Evolutionary conservation across 2,888 invertebrate genomes (phyloP), one percentile per base, ranked within the genome.

Genomic region (Ophraella communa): DNA sequence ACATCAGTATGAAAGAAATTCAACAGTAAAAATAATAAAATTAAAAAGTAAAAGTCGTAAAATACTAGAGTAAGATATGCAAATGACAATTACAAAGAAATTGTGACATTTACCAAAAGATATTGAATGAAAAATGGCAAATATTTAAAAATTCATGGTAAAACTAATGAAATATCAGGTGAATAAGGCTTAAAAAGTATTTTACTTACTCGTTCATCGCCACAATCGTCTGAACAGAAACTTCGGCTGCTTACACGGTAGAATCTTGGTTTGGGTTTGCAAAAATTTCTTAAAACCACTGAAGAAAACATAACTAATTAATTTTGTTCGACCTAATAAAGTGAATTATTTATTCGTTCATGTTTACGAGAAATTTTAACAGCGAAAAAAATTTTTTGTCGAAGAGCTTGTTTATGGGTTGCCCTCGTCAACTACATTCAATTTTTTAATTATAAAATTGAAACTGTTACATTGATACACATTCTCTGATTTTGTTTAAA

Each of bases 311-410:
- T 71, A 10, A 30, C 30, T 30, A 30, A 51, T 51, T 64, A 57
- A 55, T 59, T 55, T 64, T 53, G 33, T 64, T 62, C 52, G 65
- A 61, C 65, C 66, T 62, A 11, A 45, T 7, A 8, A 21, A 45
- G 11, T 45, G 20, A 21, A 20, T 21, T 20, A 14, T n/a, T n/a
- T n/a, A 39, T 39, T 39, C 21, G 30, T 21, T 51, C 67, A 74
- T 72, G 72, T 65, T 68, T 64, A 64, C 64, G 53, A 52, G 63
- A 73, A 68, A 75, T 74, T 76, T 77, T 77, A 64, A 72, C n/a
- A n/a, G n/a, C n/a, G 67, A 66, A 65, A 67, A 53, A 63, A 66
- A 66, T 62, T 70, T 65, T 49, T 55, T 64, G 65, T 62, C 39
- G 14, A 57, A 47, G 55, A 49, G 42, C 54, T 68, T 70, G 70